Conservation (phyloP, 2,888 invertebrate genomes). For the Eupsilia transversa region DNA sequence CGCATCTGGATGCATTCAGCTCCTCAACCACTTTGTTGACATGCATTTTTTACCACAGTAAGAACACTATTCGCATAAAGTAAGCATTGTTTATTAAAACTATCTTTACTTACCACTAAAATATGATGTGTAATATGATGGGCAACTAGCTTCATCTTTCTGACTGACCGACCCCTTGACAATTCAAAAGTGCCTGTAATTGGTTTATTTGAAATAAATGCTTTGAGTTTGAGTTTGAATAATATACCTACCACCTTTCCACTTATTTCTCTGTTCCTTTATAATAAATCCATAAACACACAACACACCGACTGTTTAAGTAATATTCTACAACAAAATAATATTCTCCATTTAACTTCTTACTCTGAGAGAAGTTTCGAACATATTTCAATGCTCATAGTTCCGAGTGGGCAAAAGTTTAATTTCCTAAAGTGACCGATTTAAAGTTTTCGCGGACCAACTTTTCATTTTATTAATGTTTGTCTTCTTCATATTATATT, state of each 20-base stretch:
- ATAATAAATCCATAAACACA: slow-evolving; percentile 9
- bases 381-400: slow-evolving; percentile 51
- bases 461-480: slow-evolving; percentile 40
- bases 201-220: too few relatives aligned
- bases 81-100: too few relatives aligned
- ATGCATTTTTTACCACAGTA: not conserved
- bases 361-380: slow-evolving; percentile 39
- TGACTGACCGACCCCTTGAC: too few relatives aligned
- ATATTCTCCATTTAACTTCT: slow-evolving; percentile 36
- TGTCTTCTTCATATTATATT: slow-evolving; percentile 28
- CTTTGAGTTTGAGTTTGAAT: too few relatives aligned
- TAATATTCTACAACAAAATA: slow-evolving; percentile 29
- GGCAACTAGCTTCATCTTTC: too few relatives aligned
- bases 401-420: slow-evolving; percentile 41
- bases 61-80: not conserved
- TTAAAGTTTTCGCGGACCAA: slow-evolving; percentile 46
- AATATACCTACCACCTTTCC: not conserved
- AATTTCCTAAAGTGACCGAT: slow-evolving; percentile 48
- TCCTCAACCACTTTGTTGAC: not conserved
- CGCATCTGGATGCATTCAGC: not conserved
- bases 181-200: too few relatives aligned
- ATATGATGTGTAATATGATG: too few relatives aligned
- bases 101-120: too few relatives aligned
- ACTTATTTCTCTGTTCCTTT: not conserved
- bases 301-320: slow-evolving; percentile 11